A percentile compares a stretch with the other conserved stretches of the same genome.
These are phyloP conservation scores for Netelia inedita DNA, from an alignment of 2,888 invertebrate genomes.

Conservation along the genomic window DNA sequence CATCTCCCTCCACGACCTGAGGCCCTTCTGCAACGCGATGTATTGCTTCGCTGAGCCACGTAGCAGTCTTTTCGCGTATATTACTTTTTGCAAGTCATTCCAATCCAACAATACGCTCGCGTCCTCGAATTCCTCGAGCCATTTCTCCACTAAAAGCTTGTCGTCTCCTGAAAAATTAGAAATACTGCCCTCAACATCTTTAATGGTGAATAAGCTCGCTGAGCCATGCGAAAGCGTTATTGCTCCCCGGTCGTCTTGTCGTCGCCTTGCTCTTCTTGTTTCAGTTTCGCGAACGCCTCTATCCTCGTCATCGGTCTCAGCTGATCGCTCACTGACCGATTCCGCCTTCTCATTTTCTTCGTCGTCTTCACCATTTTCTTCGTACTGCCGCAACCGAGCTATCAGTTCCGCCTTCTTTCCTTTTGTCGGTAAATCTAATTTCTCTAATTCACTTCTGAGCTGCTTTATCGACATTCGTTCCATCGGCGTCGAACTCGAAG, in stretches of 20 bases:
- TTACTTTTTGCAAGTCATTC: conserved; percentile 66
- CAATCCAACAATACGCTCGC: conserved; percentile 63
- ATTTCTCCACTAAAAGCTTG: conserved; percentile 50
- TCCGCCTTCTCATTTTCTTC: background rate
- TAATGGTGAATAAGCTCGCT: conserved; percentile 47
- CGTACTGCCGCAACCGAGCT: conserved; percentile 10
- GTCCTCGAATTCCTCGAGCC: conserved; percentile 70
- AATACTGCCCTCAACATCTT: conserved; percentile 61
- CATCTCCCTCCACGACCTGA: conserved; percentile 60
- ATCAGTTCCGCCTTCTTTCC: conserved; percentile 36
- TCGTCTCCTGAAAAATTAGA: conserved; percentile 62
- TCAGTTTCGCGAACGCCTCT: background rate
- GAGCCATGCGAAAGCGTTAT: background rate
- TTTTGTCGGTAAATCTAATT: conserved; percentile 18
- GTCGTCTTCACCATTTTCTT: conserved; percentile 23
- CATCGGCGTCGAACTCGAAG: background rate
- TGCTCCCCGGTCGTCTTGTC: background rate
- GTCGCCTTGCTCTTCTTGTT: background rate
- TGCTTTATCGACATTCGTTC: background rate
- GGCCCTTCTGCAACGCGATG: conserved; percentile 52
- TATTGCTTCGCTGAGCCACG: conserved; percentile 69
- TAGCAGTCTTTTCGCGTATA: conserved; percentile 68
- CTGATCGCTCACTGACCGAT: background rate
- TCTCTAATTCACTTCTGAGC: conserved; percentile 22
- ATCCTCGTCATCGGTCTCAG: background rate